Conservation (phyloP, 2,797 vertebrate genomes). For the Sebastes vulpes region DNA sequence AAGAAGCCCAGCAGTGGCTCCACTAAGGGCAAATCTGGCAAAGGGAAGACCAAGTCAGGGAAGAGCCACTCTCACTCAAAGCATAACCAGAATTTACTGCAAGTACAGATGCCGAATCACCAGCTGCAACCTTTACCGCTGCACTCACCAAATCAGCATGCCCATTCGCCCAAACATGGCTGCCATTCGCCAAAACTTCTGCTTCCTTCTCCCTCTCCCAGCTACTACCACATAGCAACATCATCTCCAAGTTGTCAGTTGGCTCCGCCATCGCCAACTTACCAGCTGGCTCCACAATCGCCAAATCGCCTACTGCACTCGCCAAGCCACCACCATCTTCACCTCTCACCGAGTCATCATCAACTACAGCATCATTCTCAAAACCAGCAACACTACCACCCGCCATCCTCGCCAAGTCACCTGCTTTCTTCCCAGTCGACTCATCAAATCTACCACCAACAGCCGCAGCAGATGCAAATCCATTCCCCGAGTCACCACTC, state of each 20-base stretch:
- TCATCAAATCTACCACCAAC: constrained; percentile 60
- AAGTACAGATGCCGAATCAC: constrained; percentile 62
- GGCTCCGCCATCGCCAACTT: constrained; percentile 42
- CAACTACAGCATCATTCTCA: constrained; percentile 65
- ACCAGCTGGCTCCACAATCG: constrained; percentile 45
- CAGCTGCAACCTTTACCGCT: constrained; percentile 58
- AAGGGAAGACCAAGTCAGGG: constrained; percentile 71
- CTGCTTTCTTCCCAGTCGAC: constrained; percentile 54
- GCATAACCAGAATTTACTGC: constrained; percentile 73
- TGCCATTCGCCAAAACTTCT: constrained; percentile 60
- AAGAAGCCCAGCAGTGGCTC: constrained; percentile 67
- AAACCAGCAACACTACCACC: constrained; percentile 46
- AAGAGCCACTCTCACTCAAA: constrained; percentile 62
- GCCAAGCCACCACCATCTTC: constrained; percentile 66
- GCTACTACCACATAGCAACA: constrained; percentile 80
- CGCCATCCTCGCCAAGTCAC: constrained; percentile 38
- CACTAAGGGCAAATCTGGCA: constrained; percentile 72
- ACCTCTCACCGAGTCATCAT: constrained; percentile 59
- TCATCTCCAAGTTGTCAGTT: constrained; percentile 59
- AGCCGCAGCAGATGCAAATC: constrained; percentile 55
- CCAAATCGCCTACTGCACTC: constrained; percentile 54
- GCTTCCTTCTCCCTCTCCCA: constrained; percentile 75
- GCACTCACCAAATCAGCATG: constrained; percentile 64
- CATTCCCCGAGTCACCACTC: constrained; percentile 69
- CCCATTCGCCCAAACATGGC: constrained; percentile 42